phyloP scores from a whole-genome alignment of 1,140 invertebrate genomes.

The Anastrepha obliqua region DNA sequence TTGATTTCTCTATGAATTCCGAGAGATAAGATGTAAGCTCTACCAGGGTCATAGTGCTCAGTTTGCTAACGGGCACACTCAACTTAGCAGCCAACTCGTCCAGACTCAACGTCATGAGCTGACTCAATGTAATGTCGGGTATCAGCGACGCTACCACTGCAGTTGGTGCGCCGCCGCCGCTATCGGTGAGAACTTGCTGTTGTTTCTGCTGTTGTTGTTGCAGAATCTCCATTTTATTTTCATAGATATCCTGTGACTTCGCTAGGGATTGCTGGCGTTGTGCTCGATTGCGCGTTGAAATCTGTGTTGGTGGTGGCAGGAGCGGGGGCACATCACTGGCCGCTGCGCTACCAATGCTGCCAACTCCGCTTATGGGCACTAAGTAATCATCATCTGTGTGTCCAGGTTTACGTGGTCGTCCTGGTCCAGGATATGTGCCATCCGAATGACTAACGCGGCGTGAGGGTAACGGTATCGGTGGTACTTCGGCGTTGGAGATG shows the following conservation, averaged over 20 bases:
- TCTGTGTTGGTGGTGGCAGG: slow-evolving; percentile 67
- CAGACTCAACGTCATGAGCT: slow-evolving; percentile 86
- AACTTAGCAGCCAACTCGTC: slow-evolving; percentile 85
- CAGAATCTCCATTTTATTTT: slow-evolving; percentile 70
- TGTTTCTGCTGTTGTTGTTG: slow-evolving; percentile 67
- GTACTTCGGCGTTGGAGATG: slow-evolving; percentile 67
- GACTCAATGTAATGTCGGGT: slow-evolving; percentile 86
- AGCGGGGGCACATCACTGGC: slow-evolving; percentile 63
- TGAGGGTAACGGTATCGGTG: slow-evolving; percentile 79
- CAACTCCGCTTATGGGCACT: slow-evolving; percentile 74
- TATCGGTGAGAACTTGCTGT: slow-evolving; percentile 72
- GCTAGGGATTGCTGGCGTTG: slow-evolving; percentile 65
- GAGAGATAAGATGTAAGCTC: slow-evolving; percentile 87
- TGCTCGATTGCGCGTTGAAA: slow-evolving; percentile 61
- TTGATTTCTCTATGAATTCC: slow-evolving; percentile 78
- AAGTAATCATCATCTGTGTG: slow-evolving; percentile 81
- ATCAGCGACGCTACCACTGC: slow-evolving; percentile 66
- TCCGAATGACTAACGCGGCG: slow-evolving; percentile 78
- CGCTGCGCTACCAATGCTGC: slow-evolving; percentile 67
- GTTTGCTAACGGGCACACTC: slow-evolving; percentile 82
- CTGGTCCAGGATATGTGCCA: slow-evolving; percentile 74
- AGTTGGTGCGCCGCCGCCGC: slow-evolving; percentile 65
- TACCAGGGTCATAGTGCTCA: slow-evolving; percentile 89
- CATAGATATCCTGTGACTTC: slow-evolving; percentile 68
- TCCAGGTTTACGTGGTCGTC: slow-evolving; percentile 74